These are phyloP conservation scores for Hemicordylus capensis DNA, from an alignment of 2,113 vertebrate species.

Conservation along the genomic window DNA sequence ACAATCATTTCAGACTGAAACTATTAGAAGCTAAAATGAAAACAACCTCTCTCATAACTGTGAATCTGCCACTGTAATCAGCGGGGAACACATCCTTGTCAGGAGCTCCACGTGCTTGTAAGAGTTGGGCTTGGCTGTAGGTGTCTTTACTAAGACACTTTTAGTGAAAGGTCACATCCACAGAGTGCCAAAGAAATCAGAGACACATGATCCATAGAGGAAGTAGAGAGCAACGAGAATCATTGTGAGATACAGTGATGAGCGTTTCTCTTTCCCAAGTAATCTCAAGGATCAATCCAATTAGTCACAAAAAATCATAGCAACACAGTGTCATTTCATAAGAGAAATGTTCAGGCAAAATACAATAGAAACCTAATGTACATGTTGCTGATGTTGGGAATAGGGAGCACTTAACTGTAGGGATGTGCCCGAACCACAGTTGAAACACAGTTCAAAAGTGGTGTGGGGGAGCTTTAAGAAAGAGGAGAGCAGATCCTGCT, in stretches of 20 bases:
- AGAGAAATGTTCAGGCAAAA: slow-evolving; percentile 10
- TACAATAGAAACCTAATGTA: not conserved
- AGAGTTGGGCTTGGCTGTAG: not conserved
- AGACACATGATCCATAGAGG: not conserved
- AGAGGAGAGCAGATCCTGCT: no score
- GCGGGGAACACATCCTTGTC: not conserved
- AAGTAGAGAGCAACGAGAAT: not conserved
- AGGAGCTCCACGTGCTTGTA: not conserved
- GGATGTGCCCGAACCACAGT: not conserved
- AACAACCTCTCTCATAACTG: not conserved
- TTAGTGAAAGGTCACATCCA: not conserved
- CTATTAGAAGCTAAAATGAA: not conserved
- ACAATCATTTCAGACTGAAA: not conserved
- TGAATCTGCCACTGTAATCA: not conserved
- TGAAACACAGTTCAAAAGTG: not conserved
- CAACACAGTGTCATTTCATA: slow-evolving; percentile 4
- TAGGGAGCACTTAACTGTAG: not conserved
- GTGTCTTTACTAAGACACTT: not conserved
- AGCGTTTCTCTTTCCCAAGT: not conserved
- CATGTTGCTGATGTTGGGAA: not conserved
- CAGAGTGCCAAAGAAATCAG: not conserved
- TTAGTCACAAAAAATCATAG: slow-evolving; percentile 26
- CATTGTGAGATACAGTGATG: not conserved
- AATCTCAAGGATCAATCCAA: slow-evolving; percentile 29
- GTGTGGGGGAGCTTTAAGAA: not conserved